Evolutionary conservation across 2,113 vertebrate genomes (phyloP).

Genomic region (Eidolon helvum): DNA sequence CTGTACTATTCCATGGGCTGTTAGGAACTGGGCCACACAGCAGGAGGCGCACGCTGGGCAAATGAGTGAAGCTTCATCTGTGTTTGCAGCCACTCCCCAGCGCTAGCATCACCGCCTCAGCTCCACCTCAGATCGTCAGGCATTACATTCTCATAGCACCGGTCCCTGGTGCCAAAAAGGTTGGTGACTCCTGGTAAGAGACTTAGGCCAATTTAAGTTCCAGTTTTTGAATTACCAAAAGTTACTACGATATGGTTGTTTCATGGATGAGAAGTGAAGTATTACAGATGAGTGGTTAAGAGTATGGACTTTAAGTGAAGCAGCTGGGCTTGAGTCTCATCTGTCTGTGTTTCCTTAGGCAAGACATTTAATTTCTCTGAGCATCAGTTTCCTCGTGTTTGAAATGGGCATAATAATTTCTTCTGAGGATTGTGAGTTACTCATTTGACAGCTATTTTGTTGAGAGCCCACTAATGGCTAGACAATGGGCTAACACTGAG

Average conservation of each 20-base stretch:
- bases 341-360: not conserved
- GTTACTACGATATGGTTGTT: not conserved
- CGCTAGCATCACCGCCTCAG: too few species aligned
- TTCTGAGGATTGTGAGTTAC: not conserved
- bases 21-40: too few species aligned
- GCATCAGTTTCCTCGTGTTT: not conserved
- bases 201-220: not conserved
- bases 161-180: too few species aligned
- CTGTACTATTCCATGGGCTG: too few species aligned
- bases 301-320: not conserved
- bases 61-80: too few species aligned
- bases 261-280: not conserved
- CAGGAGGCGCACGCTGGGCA: too few species aligned
- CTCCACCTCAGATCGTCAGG: too few species aligned
- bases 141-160: too few species aligned
- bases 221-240: not conserved
- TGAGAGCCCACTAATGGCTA: not conserved
- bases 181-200: not conserved
- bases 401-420: not conserved
- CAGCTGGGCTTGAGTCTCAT: not conserved
- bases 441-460: not conserved
- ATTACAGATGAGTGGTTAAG: not conserved
- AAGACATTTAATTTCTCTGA: not conserved
- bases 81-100: too few species aligned
- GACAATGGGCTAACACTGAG: not conserved